Evolutionary conservation across 2,888 invertebrate genomes (phyloP).

Genomic region (Dromius quadrimaculatus): DNA sequence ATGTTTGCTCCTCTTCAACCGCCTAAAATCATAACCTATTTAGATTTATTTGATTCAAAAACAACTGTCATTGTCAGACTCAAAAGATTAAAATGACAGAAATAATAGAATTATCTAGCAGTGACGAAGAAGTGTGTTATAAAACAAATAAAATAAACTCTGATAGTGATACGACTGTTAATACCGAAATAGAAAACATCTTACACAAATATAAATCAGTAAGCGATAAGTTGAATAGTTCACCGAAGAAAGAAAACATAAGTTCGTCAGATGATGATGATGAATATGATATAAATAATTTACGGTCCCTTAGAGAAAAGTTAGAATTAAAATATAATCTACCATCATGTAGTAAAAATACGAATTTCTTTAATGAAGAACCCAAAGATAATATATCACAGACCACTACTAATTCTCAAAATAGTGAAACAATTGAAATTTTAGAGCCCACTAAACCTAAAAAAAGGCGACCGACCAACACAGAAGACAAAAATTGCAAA

Average conservation of each 20-base stretch:
- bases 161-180: slow-evolving; percentile 30
- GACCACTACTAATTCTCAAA: slow-evolving; percentile 2
- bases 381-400: slow-evolving; percentile 10
- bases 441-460: slow-evolving; percentile 19
- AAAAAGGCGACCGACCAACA: slow-evolving; percentile 15
- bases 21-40: not conserved
- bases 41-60: not conserved
- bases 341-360: not conserved
- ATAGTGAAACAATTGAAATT: not conserved
- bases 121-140: slow-evolving; percentile 10
- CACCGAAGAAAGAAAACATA: slow-evolving; percentile 16
- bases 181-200: slow-evolving; percentile 30
- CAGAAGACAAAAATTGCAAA: slow-evolving; percentile 31
- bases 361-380: slow-evolving; percentile 10
- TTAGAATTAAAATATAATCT: slow-evolving; percentile 15
- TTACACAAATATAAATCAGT: slow-evolving; percentile 16
- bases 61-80: slow-evolving; percentile 19
- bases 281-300: slow-evolving; percentile 4
- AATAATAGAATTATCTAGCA: slow-evolving; percentile 45
- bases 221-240: not conserved
- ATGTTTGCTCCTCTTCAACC: not conserved
- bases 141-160: slow-evolving; percentile 11
- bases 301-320: slow-evolving; percentile 19
- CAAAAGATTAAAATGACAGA: slow-evolving; percentile 35
- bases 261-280: slow-evolving; percentile 33